Base-by-base conservation (phyloP, 2,888 invertebrate genomes). In the Idaea biselata region DNA sequence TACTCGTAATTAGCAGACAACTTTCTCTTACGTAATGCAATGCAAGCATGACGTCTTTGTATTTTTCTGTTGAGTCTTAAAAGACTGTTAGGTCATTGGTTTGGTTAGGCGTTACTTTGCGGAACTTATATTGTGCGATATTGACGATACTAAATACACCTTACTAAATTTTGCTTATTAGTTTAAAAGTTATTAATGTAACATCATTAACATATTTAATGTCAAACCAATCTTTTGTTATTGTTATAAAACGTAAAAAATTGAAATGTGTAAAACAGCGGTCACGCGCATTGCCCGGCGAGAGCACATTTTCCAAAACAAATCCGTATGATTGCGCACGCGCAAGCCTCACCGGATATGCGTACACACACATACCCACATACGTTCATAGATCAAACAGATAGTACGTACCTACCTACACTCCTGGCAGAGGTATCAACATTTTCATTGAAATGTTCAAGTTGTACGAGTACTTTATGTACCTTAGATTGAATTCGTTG, bases 321-420 rank as follows among this genome's bases (percentile, higher is more conserved):
- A 68, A 67, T 60, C 63, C 59, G 58, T 64, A 59, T 65, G 58
- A 59, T 59, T 44, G 58, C 62, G 63, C 56, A 44, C 18, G 61
- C 18, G 58, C 59, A 55, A 60, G 60, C 66, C 58, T 58, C 64
- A 64, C 73, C 79, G 77, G 75, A 77, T 74, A 70, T 65, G 65
- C 58, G 59, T 60, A 59, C 70, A 66, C 73, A 66, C 18, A 55
- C 62, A 58, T 54, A 57, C 58, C 14, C 16, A 55, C n/a, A 17
- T 17, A 16, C 16, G 25, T 56, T 18, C 56, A 18, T 18, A 56
- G 18, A 18, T 17, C 4, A 60, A 59, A n/a, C 16, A n/a, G 33
- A 59, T 33, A 65, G 63, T 63, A 58, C 44, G 0, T 44, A 44
- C 44, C 44, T 14, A 8, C 44, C 8, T 44, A 44, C 8, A 44